Base-by-base conservation (phyloP, 2,888 invertebrate species). In the Meta bourneti region DNA sequence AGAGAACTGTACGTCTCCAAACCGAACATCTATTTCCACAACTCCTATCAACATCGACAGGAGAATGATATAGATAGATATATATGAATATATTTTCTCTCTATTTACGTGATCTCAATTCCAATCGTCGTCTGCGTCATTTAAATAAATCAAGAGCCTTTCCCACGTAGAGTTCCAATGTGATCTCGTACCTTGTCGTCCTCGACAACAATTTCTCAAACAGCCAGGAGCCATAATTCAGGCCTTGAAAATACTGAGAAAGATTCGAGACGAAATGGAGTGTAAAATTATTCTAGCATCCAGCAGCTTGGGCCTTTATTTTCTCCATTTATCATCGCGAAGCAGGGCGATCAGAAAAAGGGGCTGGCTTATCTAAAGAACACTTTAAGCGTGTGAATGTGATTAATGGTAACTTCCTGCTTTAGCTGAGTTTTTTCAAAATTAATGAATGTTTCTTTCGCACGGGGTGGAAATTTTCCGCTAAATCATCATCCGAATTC, bases 231-330 rank as follows among this genome's bases (percentile, higher is more conserved):
- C 11, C 61, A 61, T 61, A 61, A 61, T 16, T 61, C 61, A 61
- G 5, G 61, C 13, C 11, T 61, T 9, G 61, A 61, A 16, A 16
- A 61, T 61, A 61, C 9, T 9, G 16, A 16, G 61, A 9, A 34
- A 34, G 34, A 34, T 34, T 34, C 34, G 34, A 6, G 78, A 11
- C n/a, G 52, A 72, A 72, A 72, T 83, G 49, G 72, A 83, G 72
- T 54, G 52, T 71, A 83, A 83, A 74, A 83, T 83, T 83, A 83
- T 83, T 74, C 83, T 7, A 20, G 19, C 34, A 34, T 52, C 49
- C 72, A n/a, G n/a, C 51, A 52, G 52, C 19, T 75, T 48, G 16
- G 19, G 11, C 61, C 52, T 78, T 78, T 52, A 78, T 78, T 52
- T 52, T 78, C 78, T 52, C 20, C 78, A 78, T 78, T 52, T n/a